Conservation (phyloP, 2,113 vertebrate species). For the Scomber colias region DNA sequence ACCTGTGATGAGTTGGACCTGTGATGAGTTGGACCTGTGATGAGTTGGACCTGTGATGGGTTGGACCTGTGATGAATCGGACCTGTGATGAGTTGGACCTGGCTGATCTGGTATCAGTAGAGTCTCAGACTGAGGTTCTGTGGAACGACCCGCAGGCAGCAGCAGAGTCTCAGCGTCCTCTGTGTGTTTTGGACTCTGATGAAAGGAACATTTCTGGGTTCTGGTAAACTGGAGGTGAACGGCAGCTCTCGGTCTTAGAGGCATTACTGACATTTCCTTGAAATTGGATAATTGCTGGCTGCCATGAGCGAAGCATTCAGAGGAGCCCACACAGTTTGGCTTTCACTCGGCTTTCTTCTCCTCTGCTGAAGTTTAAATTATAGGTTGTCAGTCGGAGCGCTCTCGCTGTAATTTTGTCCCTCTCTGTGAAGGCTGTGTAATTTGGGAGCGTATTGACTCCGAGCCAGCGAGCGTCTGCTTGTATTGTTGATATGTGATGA, state of each 20-base stretch:
- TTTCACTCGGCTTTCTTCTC: conserved; percentile 90
- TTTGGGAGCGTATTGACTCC: conserved; percentile 90
- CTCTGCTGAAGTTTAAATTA: conserved; percentile 94
- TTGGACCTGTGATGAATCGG: too few species aligned
- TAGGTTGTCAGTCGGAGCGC: conserved; percentile 93
- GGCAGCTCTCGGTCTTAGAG: conserved; percentile 92
- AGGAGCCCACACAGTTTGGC: conserved; percentile 79
- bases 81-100: too few species aligned
- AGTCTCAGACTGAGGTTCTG: too few species aligned
- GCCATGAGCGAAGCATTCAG: conserved; percentile 91
- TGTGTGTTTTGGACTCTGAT: background rate
- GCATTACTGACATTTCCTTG: conserved; percentile 93
- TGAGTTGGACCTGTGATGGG: too few species aligned
- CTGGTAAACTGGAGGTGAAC: conserved; percentile 85
- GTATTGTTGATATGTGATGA: conserved; percentile 68
- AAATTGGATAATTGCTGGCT: conserved; percentile 94
- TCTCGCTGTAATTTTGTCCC: conserved; percentile 95
- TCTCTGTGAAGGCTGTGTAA: conserved; percentile 93
- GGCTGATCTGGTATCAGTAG: too few species aligned
- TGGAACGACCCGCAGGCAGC: background rate
- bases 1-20: too few species aligned
- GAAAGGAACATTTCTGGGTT: conserved; percentile 14
- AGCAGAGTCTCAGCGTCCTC: background rate
- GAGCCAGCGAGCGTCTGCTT: conserved; percentile 85
- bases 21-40: too few species aligned